Evolutionary conservation across 2,797 vertebrate genomes (phyloP).

Genomic region (Ctenopoma kingsleyae): DNA sequence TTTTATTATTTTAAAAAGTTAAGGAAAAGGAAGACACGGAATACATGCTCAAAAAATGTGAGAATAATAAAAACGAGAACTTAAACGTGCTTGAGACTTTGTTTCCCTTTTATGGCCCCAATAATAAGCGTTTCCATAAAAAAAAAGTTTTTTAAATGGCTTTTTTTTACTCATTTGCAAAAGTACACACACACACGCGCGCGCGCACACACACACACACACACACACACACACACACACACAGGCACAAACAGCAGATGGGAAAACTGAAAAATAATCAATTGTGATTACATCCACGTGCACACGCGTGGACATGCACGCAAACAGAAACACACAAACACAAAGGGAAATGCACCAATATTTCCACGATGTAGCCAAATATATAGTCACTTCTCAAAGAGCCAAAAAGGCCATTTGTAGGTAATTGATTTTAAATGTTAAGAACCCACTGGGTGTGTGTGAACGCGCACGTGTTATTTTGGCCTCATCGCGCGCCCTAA

Average conservation of each 20-base stretch:
- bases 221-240: background rate
- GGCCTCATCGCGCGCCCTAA: conserved; percentile 80
- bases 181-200: too few species aligned
- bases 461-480: conserved; percentile 69
- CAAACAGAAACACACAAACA: background rate
- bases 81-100: background rate
- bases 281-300: conserved; percentile 53
- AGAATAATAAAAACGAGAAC: background rate
- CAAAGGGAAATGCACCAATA: conserved; percentile 12
- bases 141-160: background rate
- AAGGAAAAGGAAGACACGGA: background rate
- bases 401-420: conserved; percentile 46
- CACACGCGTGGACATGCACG: background rate
- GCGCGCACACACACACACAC: background rate
- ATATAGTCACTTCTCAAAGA: conserved; percentile 58
- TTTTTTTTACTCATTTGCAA: background rate
- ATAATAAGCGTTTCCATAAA: background rate
- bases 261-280: conserved; percentile 71
- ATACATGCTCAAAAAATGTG: background rate
- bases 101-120: background rate
- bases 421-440: conserved; percentile 51
- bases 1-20: background rate
- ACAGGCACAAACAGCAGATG: conserved; percentile 52
- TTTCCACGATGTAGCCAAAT: conserved; percentile 41
- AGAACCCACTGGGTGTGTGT: conserved; percentile 39